Conservation (phyloP, 2,888 invertebrate genomes). For the Trichopria drosophilae region DNA sequence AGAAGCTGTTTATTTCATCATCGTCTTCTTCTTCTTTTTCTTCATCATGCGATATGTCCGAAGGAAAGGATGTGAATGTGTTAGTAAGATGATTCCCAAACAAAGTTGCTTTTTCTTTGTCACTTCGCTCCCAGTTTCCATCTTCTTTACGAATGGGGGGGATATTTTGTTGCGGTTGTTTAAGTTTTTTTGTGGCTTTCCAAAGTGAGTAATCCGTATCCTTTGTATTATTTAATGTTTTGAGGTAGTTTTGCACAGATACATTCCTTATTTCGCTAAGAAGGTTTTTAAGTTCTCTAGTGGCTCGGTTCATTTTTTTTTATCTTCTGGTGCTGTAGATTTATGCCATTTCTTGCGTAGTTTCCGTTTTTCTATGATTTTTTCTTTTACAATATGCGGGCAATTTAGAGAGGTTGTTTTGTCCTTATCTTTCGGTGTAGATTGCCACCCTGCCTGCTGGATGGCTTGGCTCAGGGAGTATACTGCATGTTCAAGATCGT, state of each 20-base stretch:
- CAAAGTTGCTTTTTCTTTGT: not conserved
- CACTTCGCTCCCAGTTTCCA: not conserved
- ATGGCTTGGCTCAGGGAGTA: too few relatives aligned
- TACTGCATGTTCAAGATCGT: too few relatives aligned
- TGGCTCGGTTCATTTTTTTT: constrained; percentile 1
- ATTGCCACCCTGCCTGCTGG: not conserved
- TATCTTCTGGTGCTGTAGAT: constrained; percentile 1
- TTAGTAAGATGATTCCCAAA: not conserved
- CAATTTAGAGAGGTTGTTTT: too few relatives aligned
- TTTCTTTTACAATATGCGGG: not conserved
- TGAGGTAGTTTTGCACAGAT: not conserved
- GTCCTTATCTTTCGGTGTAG: too few relatives aligned
- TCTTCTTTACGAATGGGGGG: not conserved
- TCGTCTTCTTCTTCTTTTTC: too few relatives aligned
- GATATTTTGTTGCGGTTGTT: not conserved
- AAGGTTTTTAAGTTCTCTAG: not conserved
- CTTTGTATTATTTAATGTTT: not conserved
- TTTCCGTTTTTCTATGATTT: not conserved
- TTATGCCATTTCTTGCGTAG: not conserved
- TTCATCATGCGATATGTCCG: constrained; percentile 2
- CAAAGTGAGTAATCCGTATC: constrained; percentile 9
- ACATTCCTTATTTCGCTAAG: not conserved
- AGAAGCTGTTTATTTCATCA: too few relatives aligned
- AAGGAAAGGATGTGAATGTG: too few relatives aligned
- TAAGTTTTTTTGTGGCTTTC: not conserved